Base-by-base conservation (phyloP, 2,113 vertebrate genomes). In the Xenotilapia flavipinnis region DNA sequence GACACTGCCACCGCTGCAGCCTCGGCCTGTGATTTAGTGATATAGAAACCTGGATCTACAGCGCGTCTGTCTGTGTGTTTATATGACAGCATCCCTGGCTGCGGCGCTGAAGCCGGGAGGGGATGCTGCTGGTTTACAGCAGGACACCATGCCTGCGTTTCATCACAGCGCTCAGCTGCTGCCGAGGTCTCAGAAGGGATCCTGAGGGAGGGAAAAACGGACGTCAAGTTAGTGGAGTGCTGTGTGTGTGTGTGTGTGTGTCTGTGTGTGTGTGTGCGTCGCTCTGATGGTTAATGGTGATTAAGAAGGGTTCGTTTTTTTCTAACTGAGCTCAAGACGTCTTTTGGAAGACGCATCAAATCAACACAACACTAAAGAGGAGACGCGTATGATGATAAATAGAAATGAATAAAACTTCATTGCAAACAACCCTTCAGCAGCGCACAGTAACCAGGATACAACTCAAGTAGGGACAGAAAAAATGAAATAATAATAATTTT, bases 31-130 rank as follows among this genome's bases (percentile, higher is more conserved):
- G 92, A 92, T 93, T 94, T 92, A 93, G 84, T 84, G 80, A 82
- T 84, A 83, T 83, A 89, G 86, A 90, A 85, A 90, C 80, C 11
- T 65, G 81, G 82, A 90, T 80, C 58, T 79, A 73, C 82, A 62
- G 42, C 14, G 55, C 9, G 82, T 79, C 70, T 70, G 87, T 38
- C 28, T 21, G 31, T 42, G 85, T 93, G 94, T 95, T 95, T 95
- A 93, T 65, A 55, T 31, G 49, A 86, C 80, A 87, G 86, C 91
- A 91, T 92, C 94, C 87, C 90, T 91, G 93, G 90, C 82, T 60
- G 87, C 17, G 36, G 14, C 7, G 5, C 55, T 84, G 54, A 40
- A 55, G 53, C 68, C n/a, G 17, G 23, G 56, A 51, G 42, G 65
- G 65, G 56, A 58, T 90, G 89, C 60, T 90, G 58, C 60, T 87